Conservation (phyloP, 2,113 vertebrate genomes). For the Sinocyclocheilus anophthalmus region DNA sequence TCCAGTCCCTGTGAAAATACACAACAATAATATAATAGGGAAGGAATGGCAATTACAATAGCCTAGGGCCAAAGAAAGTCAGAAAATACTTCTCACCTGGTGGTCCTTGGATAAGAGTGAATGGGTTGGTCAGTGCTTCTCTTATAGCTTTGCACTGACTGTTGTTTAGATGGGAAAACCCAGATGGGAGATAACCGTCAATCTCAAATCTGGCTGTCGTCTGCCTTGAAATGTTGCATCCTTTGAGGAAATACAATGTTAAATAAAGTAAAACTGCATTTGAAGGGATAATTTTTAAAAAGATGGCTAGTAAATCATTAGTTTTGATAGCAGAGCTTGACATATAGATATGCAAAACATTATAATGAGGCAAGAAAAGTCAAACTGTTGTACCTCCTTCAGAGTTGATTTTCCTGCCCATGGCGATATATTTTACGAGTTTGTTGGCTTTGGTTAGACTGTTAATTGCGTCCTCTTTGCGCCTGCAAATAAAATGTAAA, state of each 20-base stretch:
- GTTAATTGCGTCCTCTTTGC: constrained; percentile 77
- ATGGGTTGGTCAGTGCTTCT: constrained; percentile 68
- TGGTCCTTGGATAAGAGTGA: constrained; percentile 81
- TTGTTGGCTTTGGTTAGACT: constrained; percentile 58
- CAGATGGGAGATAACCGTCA: not conserved
- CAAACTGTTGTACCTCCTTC: constrained; percentile 41
- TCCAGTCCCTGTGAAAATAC: constrained; percentile 75
- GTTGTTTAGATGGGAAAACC: constrained; percentile 64
- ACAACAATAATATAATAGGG: not conserved
- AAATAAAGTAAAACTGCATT: not conserved
- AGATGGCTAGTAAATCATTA: not conserved
- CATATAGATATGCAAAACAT: not conserved
- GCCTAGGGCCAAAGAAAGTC: not conserved
- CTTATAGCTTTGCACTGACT: constrained; percentile 75
- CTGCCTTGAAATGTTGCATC: constrained; percentile 39
- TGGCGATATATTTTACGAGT: constrained; percentile 71
- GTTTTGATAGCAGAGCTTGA: not conserved
- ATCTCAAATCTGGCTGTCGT: constrained; percentile 65
- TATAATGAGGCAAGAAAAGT: constrained; percentile 8
- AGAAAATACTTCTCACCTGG: constrained; percentile 72
- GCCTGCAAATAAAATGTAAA: constrained; percentile 65
- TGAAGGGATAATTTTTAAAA: not conserved
- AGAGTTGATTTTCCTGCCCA: constrained; percentile 59
- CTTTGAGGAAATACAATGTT: not conserved
- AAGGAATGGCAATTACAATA: not conserved